A percentile compares a stretch with the other conserved stretches of the same genome.
These are phyloP conservation scores for Cygnus buccinator DNA, from an alignment of 2,113 vertebrate genomes.

Conservation along the genomic window DNA sequence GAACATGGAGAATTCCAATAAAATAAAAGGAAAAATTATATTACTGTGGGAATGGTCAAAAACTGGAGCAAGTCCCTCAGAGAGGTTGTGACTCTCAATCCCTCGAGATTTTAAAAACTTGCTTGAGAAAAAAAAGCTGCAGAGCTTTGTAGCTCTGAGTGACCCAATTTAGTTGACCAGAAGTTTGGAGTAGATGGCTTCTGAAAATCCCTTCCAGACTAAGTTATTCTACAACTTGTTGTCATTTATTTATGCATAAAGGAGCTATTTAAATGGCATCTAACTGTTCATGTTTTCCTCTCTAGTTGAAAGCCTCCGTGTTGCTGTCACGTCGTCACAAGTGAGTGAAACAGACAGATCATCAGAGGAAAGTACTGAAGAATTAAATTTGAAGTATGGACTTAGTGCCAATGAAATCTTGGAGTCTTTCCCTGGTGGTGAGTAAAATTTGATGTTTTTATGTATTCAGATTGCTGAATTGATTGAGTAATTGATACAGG, in stretches of 20 bases:
- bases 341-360: not conserved
- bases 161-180: not conserved
- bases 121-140: not conserved
- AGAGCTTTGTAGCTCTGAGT: not conserved
- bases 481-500: not conserved
- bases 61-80: not conserved
- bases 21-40: not conserved
- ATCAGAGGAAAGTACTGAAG: conserved; percentile 30
- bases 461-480: not conserved
- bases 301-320: conserved; percentile 78
- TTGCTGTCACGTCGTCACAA: conserved; percentile 69
- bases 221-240: not conserved
- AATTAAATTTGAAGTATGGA: not conserved
- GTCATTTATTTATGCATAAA: not conserved
- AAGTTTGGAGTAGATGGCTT: not conserved
- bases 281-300: not conserved
- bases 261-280: not conserved
- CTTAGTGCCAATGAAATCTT: not conserved
- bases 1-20: not conserved
- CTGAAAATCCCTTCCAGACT: not conserved
- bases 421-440: conserved; percentile 54
- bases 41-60: not conserved
- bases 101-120: not conserved
- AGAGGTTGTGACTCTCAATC: not conserved
- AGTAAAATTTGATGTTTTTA: conserved; percentile 59